phyloP scores from a whole-genome alignment of 2,888 invertebrate genomes.

The Heteropelma amictum region DNA sequence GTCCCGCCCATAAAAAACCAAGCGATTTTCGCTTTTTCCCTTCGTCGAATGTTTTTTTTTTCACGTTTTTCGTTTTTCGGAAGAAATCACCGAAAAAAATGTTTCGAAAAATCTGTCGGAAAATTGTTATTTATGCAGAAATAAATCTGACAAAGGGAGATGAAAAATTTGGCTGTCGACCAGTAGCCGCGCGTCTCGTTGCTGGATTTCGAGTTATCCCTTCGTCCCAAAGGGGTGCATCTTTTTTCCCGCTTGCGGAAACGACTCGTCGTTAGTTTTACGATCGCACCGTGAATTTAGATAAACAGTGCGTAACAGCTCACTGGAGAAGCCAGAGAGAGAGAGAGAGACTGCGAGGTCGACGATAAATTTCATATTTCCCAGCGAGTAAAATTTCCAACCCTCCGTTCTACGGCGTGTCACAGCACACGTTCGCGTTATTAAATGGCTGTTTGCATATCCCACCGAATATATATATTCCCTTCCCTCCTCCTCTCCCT shows the following conservation, averaged over 20 bases:
- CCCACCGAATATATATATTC: conserved; percentile 41
- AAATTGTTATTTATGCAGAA: no score
- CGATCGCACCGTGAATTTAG: conserved; percentile 67
- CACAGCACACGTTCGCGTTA: conserved; percentile 51
- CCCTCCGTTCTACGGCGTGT: conserved; percentile 22
- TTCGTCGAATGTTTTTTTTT: no score
- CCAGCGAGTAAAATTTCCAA: conserved; percentile 57
- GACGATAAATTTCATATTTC: conserved; percentile 72
- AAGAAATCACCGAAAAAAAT: no score
- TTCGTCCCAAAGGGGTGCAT: background rate
- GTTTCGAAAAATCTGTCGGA: no score
- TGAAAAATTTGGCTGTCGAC: no score
- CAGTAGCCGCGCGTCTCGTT: no score
- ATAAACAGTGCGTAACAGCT: conserved; percentile 67
- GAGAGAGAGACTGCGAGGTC: conserved; percentile 34
- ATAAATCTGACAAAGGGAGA: no score
- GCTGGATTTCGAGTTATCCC: no score
- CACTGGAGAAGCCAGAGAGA: conserved; percentile 57
- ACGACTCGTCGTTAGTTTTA: conserved; percentile 69
- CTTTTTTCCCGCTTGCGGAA: conserved; percentile 49
- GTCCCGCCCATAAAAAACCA: no score
- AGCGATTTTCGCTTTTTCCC: no score
- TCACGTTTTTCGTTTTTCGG: no score
- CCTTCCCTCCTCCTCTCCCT: conserved; percentile 56
- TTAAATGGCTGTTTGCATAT: conserved; percentile 67